Conservation (phyloP, 2,797 vertebrate genomes). For the Sebastes jordani region DNA sequence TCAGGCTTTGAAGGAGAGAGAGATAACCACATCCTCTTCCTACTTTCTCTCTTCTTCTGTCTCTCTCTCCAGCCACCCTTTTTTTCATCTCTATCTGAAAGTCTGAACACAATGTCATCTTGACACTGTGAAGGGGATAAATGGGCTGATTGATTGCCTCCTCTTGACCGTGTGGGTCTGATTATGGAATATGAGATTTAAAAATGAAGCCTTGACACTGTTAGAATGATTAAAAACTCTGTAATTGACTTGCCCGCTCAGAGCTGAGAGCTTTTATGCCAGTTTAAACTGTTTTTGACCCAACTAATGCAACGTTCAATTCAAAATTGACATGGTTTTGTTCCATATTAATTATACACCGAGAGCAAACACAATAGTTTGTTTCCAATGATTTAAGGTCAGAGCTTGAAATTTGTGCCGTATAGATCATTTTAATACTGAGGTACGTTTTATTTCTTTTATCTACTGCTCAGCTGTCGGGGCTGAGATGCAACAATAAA, state of each 20-base stretch:
- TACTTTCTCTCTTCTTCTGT: not conserved
- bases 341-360: not conserved
- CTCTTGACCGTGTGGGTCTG: not conserved
- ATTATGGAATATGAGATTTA: constrained; percentile 8
- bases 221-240: constrained; percentile 7
- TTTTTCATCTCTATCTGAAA: not conserved
- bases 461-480: constrained; percentile 7
- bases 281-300: not conserved
- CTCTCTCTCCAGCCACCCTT: constrained; percentile 16
- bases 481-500: constrained; percentile 11
- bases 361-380: not conserved
- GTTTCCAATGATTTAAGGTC: constrained; percentile 7
- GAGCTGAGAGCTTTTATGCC: not conserved
- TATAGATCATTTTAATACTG: constrained; percentile 15
- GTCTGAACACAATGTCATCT: constrained; percentile 1
- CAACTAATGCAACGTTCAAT: not conserved
- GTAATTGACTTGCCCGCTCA: not conserved
- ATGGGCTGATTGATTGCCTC: constrained; percentile 9
- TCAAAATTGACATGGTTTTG: not conserved
- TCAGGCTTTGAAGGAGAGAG: constrained; percentile 50
- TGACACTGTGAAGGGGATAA: constrained; percentile 9
- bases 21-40: constrained; percentile 36
- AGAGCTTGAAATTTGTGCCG: not conserved
- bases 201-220: constrained; percentile 16
- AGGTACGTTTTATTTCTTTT: constrained; percentile 21